These are phyloP conservation scores for Albula goreensis DNA, from an alignment of 2,113 vertebrate species.

Conservation along the genomic window DNA sequence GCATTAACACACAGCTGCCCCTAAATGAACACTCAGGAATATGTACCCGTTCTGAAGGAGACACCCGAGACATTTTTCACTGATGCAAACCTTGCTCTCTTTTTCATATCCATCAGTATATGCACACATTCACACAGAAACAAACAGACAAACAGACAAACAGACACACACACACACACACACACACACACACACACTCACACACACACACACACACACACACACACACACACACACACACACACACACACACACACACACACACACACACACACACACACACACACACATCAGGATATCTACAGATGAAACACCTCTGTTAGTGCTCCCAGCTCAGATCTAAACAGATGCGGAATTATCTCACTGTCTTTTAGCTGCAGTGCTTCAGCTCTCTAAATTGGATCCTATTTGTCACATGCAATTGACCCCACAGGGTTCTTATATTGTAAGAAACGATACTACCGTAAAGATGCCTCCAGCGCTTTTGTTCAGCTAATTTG, in stretches of 20 bases:
- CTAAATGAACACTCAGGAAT: no score
- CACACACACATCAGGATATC: not conserved
- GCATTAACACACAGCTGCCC: no score
- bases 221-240: not conserved
- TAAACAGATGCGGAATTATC: not conserved
- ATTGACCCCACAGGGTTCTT: not conserved
- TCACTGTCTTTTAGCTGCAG: not conserved
- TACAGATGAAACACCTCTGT: not conserved
- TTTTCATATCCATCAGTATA: not conserved
- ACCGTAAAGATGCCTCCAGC: not conserved
- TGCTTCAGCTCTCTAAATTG: not conserved
- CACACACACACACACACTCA: not conserved
- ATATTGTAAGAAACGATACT: not conserved
- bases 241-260: not conserved
- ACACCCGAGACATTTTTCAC: no score
- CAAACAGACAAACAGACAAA: not conserved
- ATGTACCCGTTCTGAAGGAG: no score
- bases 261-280: not conserved
- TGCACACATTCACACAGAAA: not conserved
- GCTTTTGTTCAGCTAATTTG: not conserved
- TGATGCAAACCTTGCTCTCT: no score
- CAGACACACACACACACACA: not conserved
- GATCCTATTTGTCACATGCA: not conserved
- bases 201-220: not conserved
- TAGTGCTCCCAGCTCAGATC: not conserved